Conservation (phyloP, 1,140 invertebrate genomes). For the Adelges cooleyi region DNA sequence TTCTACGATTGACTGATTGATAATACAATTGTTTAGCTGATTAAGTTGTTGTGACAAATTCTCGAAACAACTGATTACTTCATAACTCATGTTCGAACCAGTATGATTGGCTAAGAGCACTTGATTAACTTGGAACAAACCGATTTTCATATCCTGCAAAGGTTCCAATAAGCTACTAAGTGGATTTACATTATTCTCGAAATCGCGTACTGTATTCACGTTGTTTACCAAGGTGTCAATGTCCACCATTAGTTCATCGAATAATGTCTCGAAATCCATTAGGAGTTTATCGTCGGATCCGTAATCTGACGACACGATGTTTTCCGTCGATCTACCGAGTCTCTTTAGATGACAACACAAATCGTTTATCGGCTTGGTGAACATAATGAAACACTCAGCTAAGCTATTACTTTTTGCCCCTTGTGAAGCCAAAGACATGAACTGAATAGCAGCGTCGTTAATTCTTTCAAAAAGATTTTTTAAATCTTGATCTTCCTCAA, state of each 20-base stretch:
- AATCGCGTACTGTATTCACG: constrained; percentile 12
- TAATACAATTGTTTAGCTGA: constrained; percentile 24
- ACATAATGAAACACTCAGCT: constrained; percentile 16
- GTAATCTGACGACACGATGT: constrained; percentile 11
- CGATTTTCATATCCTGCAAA: constrained; percentile 13
- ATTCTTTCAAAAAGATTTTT: neutral
- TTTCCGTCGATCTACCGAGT: neutral
- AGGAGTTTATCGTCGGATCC: constrained; percentile 11
- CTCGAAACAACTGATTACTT: constrained; percentile 13
- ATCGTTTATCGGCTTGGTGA: constrained; percentile 14
- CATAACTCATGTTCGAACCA: neutral
- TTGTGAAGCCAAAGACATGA: neutral
- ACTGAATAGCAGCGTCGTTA: neutral
- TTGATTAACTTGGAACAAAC: constrained; percentile 22
- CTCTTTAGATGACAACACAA: constrained; percentile 1
- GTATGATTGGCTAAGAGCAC: constrained; percentile 2
- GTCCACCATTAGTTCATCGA: constrained; percentile 10
- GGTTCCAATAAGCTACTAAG: constrained; percentile 5
- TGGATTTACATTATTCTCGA: constrained; percentile 8
- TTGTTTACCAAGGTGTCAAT: constrained; percentile 11
- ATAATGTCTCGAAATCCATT: constrained; percentile 11
- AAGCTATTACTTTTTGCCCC: neutral
- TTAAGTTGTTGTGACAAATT: constrained; percentile 19
- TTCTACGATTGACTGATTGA: constrained; percentile 24
- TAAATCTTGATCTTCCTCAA: neutral